phyloP scores from a whole-genome alignment of 2,888 invertebrate species.

The Mimas tiliae region DNA sequence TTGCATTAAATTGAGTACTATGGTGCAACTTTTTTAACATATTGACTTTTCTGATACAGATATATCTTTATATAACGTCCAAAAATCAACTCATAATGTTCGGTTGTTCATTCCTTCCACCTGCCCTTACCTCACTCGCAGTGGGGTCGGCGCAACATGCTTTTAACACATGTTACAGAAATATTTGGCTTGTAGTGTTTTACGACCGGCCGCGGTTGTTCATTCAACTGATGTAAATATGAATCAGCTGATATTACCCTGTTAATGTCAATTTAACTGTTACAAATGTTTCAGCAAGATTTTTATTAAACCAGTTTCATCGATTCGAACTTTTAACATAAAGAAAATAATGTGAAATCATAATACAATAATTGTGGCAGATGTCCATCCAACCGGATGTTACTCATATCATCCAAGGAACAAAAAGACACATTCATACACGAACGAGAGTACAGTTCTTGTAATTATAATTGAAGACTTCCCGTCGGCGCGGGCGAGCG shows the following conservation, averaged over 20 bases:
- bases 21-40: neutral
- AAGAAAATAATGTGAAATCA: constrained; percentile 58
- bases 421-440: constrained; percentile 52
- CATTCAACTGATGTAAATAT: neutral
- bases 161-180: too few species aligned
- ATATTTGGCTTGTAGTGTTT: too few species aligned
- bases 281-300: neutral
- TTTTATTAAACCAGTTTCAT: neutral
- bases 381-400: constrained; percentile 75
- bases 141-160: too few species aligned
- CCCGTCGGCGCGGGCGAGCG: constrained; percentile 61
- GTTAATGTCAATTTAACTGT: neutral
- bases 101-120: too few species aligned
- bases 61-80: too few species aligned
- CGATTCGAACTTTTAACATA: constrained; percentile 39
- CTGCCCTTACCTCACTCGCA: too few species aligned
- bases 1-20: neutral
- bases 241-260: neutral
- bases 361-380: constrained; percentile 61
- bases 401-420: constrained; percentile 64
- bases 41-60: too few species aligned
- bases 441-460: constrained; percentile 67
- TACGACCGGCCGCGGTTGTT: too few species aligned
- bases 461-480: constrained; percentile 80
- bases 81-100: too few species aligned